A percentile compares a stretch with the other conserved stretches of the same genome.
These are phyloP conservation scores for Sinocyclocheilus anophthalmus DNA, from an alignment of 2,113 vertebrate genomes.

Conservation along the genomic window DNA sequence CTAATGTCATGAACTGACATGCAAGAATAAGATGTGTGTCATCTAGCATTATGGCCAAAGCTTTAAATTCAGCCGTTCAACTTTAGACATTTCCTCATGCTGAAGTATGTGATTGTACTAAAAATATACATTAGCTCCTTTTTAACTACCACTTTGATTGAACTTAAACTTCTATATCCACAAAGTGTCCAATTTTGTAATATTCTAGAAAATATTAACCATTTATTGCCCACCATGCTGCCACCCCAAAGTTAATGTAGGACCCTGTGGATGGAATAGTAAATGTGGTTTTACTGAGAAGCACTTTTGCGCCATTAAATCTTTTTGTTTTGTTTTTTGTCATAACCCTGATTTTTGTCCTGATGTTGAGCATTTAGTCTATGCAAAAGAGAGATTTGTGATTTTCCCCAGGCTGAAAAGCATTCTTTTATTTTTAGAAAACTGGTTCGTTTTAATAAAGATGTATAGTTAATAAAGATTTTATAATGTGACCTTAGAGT, in stretches of 20 bases:
- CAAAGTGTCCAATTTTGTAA: background rate
- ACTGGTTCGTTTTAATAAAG: conserved; percentile 75
- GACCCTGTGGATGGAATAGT: background rate
- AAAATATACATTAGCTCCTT: background rate
- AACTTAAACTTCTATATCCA: background rate
- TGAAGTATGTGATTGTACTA: background rate
- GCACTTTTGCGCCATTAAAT: background rate
- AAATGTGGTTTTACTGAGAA: background rate
- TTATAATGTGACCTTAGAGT: conserved; percentile 60
- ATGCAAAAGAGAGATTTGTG: conserved; percentile 24
- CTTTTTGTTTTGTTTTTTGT: background rate
- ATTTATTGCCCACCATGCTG: background rate
- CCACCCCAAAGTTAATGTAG: background rate
- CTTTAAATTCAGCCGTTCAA: conserved; percentile 14
- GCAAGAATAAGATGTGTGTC: background rate
- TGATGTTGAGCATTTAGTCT: conserved; percentile 7
- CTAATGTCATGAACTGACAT: conserved; percentile 59
- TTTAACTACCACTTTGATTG: background rate
- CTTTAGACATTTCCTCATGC: background rate
- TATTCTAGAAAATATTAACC: background rate
- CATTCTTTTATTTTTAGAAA: conserved; percentile 19
- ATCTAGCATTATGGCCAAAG: conserved; percentile 60
- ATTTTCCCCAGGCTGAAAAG: background rate
- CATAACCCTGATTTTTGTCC: background rate
- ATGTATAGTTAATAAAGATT: conserved; percentile 69